Evolutionary conservation across 2,888 invertebrate genomes (phyloP).

Genomic region (Drosophila nr. fundita): DNA sequence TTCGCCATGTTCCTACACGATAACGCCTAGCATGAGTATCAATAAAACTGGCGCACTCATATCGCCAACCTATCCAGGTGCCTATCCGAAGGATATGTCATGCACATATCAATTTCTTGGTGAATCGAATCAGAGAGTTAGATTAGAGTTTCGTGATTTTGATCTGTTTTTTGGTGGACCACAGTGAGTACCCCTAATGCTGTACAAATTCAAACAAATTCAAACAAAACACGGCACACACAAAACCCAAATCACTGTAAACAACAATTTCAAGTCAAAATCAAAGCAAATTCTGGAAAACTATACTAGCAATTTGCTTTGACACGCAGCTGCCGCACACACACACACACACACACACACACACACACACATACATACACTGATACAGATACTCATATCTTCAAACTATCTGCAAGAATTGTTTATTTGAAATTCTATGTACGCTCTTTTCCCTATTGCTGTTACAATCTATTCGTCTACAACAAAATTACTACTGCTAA

Average conservation of each 20-base stretch:
- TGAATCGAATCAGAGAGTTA: constrained; percentile 94
- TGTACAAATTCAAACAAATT: constrained; percentile 43
- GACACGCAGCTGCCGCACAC: constrained; percentile 58
- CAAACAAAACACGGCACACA: constrained; percentile 14
- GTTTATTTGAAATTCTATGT: constrained; percentile 47
- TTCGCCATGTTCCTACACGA: constrained; percentile 94
- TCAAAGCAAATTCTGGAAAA: constrained; percentile 66
- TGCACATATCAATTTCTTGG: constrained; percentile 98
- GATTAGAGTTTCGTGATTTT: constrained; percentile 98
- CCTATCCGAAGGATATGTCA: constrained; percentile 97
- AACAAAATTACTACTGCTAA: constrained; percentile 46
- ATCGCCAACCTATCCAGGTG: constrained; percentile 99
- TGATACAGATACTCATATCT: constrained; percentile 23
- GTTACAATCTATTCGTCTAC: constrained; percentile 42
- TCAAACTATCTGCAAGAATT: constrained; percentile 55
- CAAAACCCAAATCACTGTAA: constrained; percentile 8
- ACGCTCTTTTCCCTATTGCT: constrained; percentile 33
- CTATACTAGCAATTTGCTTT: constrained; percentile 54
- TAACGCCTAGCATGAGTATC: constrained; percentile 88
- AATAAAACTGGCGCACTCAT: constrained; percentile 93
- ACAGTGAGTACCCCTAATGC: constrained; percentile 91
- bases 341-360: constrained; percentile 12
- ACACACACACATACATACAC: constrained; percentile 18
- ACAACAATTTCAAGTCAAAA: constrained; percentile 59
- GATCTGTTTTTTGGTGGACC: constrained; percentile 99